Conservation (phyloP, 2,888 invertebrate genomes). For the Drosophila subquinaria region DNA sequence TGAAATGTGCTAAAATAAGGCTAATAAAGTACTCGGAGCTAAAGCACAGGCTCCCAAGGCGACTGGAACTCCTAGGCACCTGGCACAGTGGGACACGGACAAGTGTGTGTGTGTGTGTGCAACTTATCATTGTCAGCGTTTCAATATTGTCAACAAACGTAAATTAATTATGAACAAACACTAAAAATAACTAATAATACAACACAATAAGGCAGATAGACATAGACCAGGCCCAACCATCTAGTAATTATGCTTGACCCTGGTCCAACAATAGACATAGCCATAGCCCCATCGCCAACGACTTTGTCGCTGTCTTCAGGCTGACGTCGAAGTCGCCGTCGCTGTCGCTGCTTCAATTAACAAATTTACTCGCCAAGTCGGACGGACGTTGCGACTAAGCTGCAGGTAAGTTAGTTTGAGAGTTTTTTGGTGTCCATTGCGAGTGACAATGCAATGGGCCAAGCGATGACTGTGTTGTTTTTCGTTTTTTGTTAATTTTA, state of each 20-base stretch:
- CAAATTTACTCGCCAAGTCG: slow-evolving; percentile 56
- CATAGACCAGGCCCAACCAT: slow-evolving; percentile 33
- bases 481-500: slow-evolving; percentile 37
- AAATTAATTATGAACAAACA: slow-evolving; percentile 73
- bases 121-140: slow-evolving; percentile 52
- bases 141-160: slow-evolving; percentile 63
- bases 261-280: slow-evolving; percentile 77
- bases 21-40: slow-evolving; percentile 44
- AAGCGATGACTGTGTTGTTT: slow-evolving; percentile 44
- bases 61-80: slow-evolving; percentile 1
- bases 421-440: slow-evolving; percentile 6
- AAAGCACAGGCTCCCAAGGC: slow-evolving; percentile 24
- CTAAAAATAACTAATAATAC: slow-evolving; percentile 67
- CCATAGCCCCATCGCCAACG: slow-evolving; percentile 37
- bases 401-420: slow-evolving; percentile 60
- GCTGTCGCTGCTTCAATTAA: slow-evolving; percentile 61
- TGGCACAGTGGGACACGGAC: slow-evolving; percentile 7
- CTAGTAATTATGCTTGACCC: slow-evolving; percentile 81
- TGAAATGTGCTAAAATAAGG: slow-evolving; percentile 48
- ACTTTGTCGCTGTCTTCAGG: slow-evolving; percentile 65
- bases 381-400: slow-evolving; percentile 52
- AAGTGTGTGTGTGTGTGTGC: slow-evolving; percentile 5
- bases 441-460: slow-evolving; percentile 50
- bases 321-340: slow-evolving; percentile 31
- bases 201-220: slow-evolving; percentile 31